These are phyloP conservation scores for Lepus townsendii DNA, from an alignment of 2,797 vertebrate species.

Conservation along the genomic window DNA sequence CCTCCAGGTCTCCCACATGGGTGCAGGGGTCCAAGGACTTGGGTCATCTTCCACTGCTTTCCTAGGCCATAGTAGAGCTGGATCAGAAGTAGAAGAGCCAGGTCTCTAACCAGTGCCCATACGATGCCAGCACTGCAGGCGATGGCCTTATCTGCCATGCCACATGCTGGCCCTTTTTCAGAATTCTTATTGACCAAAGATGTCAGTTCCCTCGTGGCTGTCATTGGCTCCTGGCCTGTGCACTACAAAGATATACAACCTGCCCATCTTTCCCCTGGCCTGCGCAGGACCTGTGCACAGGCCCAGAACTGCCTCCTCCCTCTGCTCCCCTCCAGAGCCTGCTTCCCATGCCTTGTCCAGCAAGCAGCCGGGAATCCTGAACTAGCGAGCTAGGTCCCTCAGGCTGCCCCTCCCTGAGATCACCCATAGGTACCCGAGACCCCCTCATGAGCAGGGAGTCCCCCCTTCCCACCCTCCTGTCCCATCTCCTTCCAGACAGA, in stretches of 20 bases:
- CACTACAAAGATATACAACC: background rate
- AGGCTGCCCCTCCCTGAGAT: background rate
- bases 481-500: background rate
- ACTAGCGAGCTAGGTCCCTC: background rate
- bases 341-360: background rate
- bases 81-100: no score
- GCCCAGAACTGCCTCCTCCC: background rate
- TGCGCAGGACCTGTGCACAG: background rate
- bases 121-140: no score
- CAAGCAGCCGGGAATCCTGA: background rate
- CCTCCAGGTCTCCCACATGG: no score
- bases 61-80: no score
- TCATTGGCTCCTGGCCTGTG: background rate
- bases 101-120: no score
- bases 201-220: background rate
- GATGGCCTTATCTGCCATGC: no score
- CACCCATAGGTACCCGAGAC: background rate
- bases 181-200: background rate
- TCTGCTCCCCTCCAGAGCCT: background rate
- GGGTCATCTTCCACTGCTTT: no score
- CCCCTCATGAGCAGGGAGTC: no score
- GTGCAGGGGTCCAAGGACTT: no score
- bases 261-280: accelerated
- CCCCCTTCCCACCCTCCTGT: background rate
- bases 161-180: background rate